Evolutionary conservation across 2,113 vertebrate species (phyloP).

Genomic region (Eira barbara): DNA sequence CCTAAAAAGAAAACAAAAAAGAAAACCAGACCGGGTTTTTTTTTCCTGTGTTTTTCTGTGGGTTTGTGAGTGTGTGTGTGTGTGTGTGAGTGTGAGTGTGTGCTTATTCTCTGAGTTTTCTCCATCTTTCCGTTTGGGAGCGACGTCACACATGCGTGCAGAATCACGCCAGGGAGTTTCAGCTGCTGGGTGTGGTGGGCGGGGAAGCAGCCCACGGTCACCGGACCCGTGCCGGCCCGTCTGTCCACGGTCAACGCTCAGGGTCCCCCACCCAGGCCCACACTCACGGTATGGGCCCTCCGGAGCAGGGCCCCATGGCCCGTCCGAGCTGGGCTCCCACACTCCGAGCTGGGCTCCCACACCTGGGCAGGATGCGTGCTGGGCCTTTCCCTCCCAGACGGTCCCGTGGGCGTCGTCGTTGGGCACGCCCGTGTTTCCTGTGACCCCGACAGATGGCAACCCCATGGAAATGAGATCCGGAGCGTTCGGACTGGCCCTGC

Average conservation of each 20-base stretch:
- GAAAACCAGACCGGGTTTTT: background rate
- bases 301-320: fast-evolving
- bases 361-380: fast-evolving
- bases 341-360: background rate
- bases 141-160: fast-evolving
- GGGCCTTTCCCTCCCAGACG: fast-evolving
- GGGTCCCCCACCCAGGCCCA: fast-evolving
- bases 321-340: background rate
- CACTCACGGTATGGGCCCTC: fast-evolving
- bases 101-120: too few species aligned
- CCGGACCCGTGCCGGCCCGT: fast-evolving
- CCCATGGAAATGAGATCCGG: fast-evolving
- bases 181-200: fast-evolving
- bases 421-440: too few species aligned
- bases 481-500: fast-evolving
- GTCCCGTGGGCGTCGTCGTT: fast-evolving
- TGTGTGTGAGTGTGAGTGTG: too few species aligned
- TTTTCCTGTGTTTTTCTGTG: too few species aligned
- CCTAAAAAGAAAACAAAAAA: fast-evolving
- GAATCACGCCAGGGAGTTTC: fast-evolving
- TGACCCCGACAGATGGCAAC: fast-evolving
- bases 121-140: background rate
- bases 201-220: fast-evolving
- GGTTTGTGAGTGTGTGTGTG: too few species aligned
- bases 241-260: fast-evolving